Percentiles rank a stretch among this genome's conserved stretches.
phyloP scores from a whole-genome alignment of 2,113 vertebrate genomes.

The Saccopteryx leptura region DNA sequence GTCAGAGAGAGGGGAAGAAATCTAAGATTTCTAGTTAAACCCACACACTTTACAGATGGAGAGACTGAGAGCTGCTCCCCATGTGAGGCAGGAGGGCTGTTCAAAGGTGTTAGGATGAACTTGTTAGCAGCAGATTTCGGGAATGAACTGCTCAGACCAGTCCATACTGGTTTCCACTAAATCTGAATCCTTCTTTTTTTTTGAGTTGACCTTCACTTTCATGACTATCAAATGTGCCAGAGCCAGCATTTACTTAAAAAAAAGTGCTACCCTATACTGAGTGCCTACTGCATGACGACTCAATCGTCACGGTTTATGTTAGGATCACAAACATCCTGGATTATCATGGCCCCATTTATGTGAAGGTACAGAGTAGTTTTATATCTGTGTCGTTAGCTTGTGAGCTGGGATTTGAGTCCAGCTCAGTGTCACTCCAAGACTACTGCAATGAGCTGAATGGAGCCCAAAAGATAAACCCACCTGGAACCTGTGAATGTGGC shows the following conservation, averaged over 20 bases:
- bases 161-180: neutral
- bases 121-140: neutral
- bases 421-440: neutral
- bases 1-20: neutral
- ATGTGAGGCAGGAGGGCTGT: neutral
- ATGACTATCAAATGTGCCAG: conserved; percentile 21
- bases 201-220: conserved; percentile 1
- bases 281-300: neutral
- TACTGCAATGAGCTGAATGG: neutral
- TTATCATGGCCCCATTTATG: neutral
- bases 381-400: neutral
- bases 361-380: neutral
- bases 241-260: neutral
- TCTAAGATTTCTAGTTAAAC: neutral
- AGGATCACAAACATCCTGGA: neutral
- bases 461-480: neutral
- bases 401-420: neutral
- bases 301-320: neutral
- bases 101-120: neutral
- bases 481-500: neutral
- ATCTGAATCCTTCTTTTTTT: conserved; percentile 2
- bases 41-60: neutral
- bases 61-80: neutral
- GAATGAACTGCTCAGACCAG: neutral
- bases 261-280: neutral